Base-by-base conservation (phyloP, 2,888 invertebrate genomes). In the Macrophya annulata region DNA sequence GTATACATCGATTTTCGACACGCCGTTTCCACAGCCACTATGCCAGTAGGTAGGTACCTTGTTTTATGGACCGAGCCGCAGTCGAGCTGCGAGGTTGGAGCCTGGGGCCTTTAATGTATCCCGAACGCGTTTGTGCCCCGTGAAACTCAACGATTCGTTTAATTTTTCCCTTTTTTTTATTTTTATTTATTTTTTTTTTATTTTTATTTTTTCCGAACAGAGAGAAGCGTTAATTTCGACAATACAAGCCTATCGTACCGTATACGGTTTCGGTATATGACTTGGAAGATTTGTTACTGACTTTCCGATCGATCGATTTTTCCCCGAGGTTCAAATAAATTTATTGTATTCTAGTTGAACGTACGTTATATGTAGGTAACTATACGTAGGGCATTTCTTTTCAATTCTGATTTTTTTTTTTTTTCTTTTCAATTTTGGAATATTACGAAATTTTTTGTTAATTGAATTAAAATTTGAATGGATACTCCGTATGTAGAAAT, bases 1-100 rank as follows among this genome's bases (percentile, higher is more conserved):
- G 59, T n/a, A 79, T 79, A 59, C 59, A 79, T 79, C 79, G 79
- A 79, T 79, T 79, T 79, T 79, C 79, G 37, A 79, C 79, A 37
- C 79, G n/a, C 79, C 17, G 51, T 25, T 37, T 76, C 25, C 21
- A 15, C 48, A 43, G 76, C 62, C 2, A 62, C 62, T 62, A 62
- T 62, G 25, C 1, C 62, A 62, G 25, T 62, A 25, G 12, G 21
- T n/a, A n/a, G 48, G 45, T 21, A 10, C 48, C 76, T 76, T 76
- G 76, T 48, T 76, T 76, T 76, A 76, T 76, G 76, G 48, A 76
- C 48, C 76, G 48, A 71, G 25, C 71, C 40, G 15, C 12, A 62
- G 62, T 15, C 15, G 15, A 48, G 76, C 76, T 21, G 40, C 43
- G 40, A 72, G 72, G 17, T 17, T 40, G 1, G n/a, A 62, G 21